A percentile compares a stretch with the other conserved stretches of the same genome.
phyloP scores from a whole-genome alignment of 2,888 invertebrate genomes.

The Abrostola tripartita region DNA sequence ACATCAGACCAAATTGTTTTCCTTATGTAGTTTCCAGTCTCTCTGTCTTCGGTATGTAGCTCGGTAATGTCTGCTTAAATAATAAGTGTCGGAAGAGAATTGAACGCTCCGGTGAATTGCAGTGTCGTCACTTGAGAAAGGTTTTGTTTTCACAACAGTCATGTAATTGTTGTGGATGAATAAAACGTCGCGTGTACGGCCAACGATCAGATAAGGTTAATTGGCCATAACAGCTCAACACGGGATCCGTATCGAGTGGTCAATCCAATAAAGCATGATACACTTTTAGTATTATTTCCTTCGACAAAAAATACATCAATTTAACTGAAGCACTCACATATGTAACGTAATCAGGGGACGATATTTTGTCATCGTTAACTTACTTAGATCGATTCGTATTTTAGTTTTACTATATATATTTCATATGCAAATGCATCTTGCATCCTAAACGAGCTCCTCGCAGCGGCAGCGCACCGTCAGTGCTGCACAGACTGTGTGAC shows the following conservation, averaged over 20 bases:
- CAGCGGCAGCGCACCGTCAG: constrained; percentile 1
- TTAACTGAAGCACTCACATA: constrained; percentile 13
- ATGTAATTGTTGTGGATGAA: no score
- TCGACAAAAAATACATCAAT: constrained; percentile 13
- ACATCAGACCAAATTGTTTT: no score
- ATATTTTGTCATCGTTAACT: constrained; percentile 30
- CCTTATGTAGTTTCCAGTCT: no score
- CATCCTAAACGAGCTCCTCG: constrained; percentile 13
- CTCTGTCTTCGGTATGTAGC: no score
- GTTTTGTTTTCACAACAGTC: no score
- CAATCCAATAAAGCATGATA: neutral
- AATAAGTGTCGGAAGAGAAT: no score
- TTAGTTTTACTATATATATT: constrained; percentile 30
- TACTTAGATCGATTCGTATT: constrained; percentile 19
- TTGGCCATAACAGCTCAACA: neutral
- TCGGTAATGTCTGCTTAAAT: no score
- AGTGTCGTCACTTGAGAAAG: no score
- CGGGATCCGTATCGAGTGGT: neutral
- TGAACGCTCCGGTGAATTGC: no score
- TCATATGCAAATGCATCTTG: constrained; percentile 10
- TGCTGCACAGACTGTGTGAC: neutral
- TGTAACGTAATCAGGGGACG: constrained; percentile 21
- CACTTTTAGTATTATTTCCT: neutral
- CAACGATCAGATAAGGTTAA: no score
- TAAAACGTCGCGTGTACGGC: no score